Evolutionary conservation across 2,113 vertebrate species (phyloP).

Genomic region (Egretta garzetta): DNA sequence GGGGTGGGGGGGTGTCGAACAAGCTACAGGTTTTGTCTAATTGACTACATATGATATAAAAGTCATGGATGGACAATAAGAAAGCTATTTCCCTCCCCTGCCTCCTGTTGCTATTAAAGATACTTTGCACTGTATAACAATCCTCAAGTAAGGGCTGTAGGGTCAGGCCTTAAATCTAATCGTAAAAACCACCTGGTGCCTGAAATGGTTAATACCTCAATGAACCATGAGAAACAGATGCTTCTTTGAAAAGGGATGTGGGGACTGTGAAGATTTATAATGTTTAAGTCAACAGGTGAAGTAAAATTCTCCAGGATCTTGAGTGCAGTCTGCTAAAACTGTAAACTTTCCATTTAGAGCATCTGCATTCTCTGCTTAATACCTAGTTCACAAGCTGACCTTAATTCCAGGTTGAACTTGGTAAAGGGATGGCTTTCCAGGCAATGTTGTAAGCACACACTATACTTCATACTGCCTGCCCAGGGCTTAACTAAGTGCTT

Average conservation of each 20-base stretch:
- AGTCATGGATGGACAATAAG: slow-evolving; percentile 13
- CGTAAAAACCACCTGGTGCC: slow-evolving; percentile 64
- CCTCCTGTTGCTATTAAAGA: neutral
- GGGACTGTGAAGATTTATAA: slow-evolving; percentile 72
- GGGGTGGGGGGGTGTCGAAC: neutral
- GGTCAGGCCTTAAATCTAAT: slow-evolving; percentile 51
- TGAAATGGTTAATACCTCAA: slow-evolving; percentile 55
- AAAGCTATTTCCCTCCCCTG: neutral
- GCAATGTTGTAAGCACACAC: neutral
- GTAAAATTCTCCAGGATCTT: slow-evolving; percentile 69
- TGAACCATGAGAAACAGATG: slow-evolving; percentile 77
- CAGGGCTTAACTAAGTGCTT: neutral
- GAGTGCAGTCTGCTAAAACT: slow-evolving; percentile 66
- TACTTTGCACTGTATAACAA: neutral
- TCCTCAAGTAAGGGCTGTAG: slow-evolving; percentile 5
- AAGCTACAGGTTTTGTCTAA: neutral
- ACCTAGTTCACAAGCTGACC: slow-evolving; percentile 6
- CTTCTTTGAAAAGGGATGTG: slow-evolving; percentile 64
- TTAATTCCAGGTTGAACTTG: slow-evolving; percentile 38
- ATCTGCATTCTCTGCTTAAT: slow-evolving; percentile 68
- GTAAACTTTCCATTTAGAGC: slow-evolving; percentile 71
- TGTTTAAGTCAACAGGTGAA: slow-evolving; percentile 73
- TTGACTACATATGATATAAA: neutral
- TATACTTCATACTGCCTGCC: neutral
- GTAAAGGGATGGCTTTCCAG: slow-evolving; percentile 17